Conservation (phyloP, 2,888 invertebrate genomes). For the Ptychoptera contaminata region DNA sequence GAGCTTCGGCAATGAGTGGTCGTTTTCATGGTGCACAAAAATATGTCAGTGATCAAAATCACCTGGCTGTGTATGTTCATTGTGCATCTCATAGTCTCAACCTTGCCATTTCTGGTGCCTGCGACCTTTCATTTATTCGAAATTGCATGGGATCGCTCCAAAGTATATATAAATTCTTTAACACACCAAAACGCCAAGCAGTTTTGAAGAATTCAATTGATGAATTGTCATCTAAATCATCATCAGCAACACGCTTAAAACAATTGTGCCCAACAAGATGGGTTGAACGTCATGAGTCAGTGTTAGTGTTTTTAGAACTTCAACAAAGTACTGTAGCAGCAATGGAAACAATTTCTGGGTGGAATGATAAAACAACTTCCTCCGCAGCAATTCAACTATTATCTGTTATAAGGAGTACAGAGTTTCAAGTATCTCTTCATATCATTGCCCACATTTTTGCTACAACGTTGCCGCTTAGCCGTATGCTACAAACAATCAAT, state of each 20-base stretch:
- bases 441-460: not conserved
- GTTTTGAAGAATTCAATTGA: slow-evolving; percentile 3
- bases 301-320: no score
- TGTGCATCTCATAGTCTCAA: slow-evolving; percentile 16
- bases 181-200: slow-evolving; percentile 2
- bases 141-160: no score
- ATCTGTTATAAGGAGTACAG: no score
- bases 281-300: no score
- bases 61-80: slow-evolving; percentile 14
- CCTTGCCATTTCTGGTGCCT: slow-evolving; percentile 13
- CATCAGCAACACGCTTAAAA: no score
- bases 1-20: slow-evolving; percentile 14
- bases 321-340: no score
- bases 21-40: slow-evolving; percentile 13
- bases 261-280: no score
- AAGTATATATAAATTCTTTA: no score
- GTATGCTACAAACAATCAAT: not conserved
- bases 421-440: not conserved
- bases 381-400: not conserved
- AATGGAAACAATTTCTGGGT: no score
- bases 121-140: slow-evolving; percentile 11
- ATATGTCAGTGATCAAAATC: slow-evolving; percentile 8
- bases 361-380: slow-evolving; percentile 2
- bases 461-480: not conserved
- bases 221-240: no score